Evolutionary conservation across 2,113 vertebrate genomes (phyloP).

Genomic region (Osmerus mordax): DNA sequence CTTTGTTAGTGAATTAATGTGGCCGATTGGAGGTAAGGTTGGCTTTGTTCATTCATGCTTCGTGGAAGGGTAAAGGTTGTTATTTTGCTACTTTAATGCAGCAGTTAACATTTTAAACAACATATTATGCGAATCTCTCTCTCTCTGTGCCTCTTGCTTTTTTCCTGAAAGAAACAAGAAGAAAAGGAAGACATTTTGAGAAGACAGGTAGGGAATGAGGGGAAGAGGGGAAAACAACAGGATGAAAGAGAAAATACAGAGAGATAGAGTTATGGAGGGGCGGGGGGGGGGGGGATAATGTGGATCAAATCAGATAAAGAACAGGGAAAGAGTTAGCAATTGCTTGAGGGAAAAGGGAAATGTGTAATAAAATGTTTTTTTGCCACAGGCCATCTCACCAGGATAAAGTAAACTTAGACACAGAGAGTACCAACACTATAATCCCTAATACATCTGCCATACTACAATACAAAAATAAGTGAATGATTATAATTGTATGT

Average conservation of each 20-base stretch:
- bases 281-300: neutral
- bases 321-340: too few species aligned
- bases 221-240: neutral
- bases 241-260: conserved; percentile 1
- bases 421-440: neutral
- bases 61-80: too few species aligned
- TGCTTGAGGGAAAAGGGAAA: neutral
- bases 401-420: neutral
- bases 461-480: too few species aligned
- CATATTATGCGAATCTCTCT: too few species aligned
- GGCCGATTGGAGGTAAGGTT: neutral
- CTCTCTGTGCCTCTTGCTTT: too few species aligned
- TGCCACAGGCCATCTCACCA: too few species aligned
- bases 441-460: neutral
- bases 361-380: neutral
- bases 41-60: too few species aligned
- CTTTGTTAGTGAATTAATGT: neutral
- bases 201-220: neutral
- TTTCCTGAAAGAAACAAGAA: too few species aligned
- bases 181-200: too few species aligned
- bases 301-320: neutral
- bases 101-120: too few species aligned
- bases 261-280: neutral
- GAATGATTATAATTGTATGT: too few species aligned
- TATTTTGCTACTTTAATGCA: too few species aligned